Conservation (phyloP, 2,113 vertebrate genomes). For the Motacilla tschutschensis region DNA sequence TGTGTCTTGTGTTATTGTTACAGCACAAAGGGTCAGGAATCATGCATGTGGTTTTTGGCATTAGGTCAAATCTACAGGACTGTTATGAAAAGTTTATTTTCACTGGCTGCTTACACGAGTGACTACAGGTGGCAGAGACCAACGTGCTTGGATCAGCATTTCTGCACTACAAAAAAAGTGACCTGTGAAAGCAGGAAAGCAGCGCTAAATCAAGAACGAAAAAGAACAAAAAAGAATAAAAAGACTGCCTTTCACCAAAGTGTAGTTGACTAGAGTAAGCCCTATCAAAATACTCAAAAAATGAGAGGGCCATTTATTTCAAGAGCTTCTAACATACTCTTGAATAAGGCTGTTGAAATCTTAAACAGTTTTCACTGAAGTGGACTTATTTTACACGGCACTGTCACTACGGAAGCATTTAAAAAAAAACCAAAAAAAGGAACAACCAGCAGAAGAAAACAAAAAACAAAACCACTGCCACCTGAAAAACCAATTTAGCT, state of each 20-base stretch:
- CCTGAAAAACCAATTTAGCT: background rate
- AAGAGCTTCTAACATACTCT: background rate
- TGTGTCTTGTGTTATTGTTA: constrained; percentile 49
- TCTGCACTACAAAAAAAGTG: background rate
- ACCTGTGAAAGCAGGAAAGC: constrained; percentile 1
- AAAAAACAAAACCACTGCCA: background rate
- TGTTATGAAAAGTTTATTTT: constrained; percentile 63
- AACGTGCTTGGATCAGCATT: constrained; percentile 33
- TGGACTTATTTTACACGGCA: background rate
- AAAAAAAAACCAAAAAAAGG: background rate
- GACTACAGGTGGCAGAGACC: constrained; percentile 62
- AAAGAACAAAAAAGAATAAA: background rate
- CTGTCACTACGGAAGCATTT: background rate
- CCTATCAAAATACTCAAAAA: background rate
- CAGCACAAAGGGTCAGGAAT: constrained; percentile 51
- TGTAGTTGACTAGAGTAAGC: background rate
- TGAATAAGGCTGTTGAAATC: background rate
- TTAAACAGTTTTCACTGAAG: background rate
- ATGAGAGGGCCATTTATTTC: background rate
- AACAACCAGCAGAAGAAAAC: background rate
- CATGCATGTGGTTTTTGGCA: constrained; percentile 52
- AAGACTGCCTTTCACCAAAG: background rate
- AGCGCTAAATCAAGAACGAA: background rate
- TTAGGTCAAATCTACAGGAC: constrained; percentile 23
- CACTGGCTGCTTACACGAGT: constrained; percentile 51